Evolutionary conservation across 2,888 invertebrate species (phyloP).

Genomic region (Thyatira batis): DNA sequence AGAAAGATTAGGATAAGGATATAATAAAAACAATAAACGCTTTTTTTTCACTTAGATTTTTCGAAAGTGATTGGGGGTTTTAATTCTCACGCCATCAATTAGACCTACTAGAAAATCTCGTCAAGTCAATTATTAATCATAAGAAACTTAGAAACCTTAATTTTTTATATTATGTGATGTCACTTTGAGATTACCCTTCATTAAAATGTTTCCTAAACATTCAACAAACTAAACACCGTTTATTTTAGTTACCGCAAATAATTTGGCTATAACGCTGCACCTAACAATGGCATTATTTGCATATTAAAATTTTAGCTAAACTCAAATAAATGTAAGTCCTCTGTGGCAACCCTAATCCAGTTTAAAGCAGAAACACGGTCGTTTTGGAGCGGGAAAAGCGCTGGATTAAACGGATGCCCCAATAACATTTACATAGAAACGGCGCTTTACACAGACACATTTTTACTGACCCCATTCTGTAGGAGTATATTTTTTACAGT

Average conservation of each 20-base stretch:
- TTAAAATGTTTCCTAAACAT: too few relatives aligned
- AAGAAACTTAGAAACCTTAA: too few relatives aligned
- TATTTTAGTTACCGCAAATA: slow-evolving; percentile 23
- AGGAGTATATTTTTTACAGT: slow-evolving; percentile 50
- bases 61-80: too few relatives aligned
- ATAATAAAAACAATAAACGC: too few relatives aligned
- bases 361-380: slow-evolving; percentile 68
- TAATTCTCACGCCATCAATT: too few relatives aligned
- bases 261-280: slow-evolving; percentile 17
- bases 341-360: slow-evolving; percentile 68
- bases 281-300: slow-evolving; percentile 11
- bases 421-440: slow-evolving; percentile 79
- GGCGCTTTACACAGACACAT: slow-evolving; percentile 59
- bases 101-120: too few relatives aligned
- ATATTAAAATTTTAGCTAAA: slow-evolving; percentile 38
- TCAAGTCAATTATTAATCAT: too few relatives aligned
- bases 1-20: too few relatives aligned
- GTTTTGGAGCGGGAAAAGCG: slow-evolving; percentile 63
- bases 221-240: too few relatives aligned
- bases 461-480: slow-evolving; percentile 68
- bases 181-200: too few relatives aligned
- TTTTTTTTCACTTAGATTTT: too few relatives aligned
- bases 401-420: slow-evolving; percentile 73
- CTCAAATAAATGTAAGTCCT: slow-evolving; percentile 32
- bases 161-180: too few relatives aligned